Evolutionary conservation across 2,888 invertebrate species (phyloP).

Genomic region (Cheilosia pagana): DNA sequence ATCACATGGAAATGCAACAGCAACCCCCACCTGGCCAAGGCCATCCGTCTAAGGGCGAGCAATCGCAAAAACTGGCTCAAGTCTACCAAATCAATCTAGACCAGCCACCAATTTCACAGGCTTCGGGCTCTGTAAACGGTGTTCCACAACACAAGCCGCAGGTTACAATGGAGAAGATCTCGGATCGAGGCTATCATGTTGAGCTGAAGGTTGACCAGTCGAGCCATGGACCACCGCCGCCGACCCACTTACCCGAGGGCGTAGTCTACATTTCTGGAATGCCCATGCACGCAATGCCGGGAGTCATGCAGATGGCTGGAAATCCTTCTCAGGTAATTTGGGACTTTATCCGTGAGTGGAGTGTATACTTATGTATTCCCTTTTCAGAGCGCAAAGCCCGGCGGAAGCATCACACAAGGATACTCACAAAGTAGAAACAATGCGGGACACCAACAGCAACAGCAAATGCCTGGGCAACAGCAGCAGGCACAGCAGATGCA

Average conservation of each 20-base stretch:
- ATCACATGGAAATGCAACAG: conserved; percentile 81
- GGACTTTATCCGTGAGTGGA: not conserved
- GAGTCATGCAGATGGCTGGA: conserved; percentile 81
- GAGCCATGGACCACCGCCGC: conserved; percentile 78
- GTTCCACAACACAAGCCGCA: conserved; percentile 79
- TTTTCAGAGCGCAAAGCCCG: conserved; percentile 88
- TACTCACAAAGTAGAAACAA: conserved; percentile 89
- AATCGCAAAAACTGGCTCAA: conserved; percentile 80
- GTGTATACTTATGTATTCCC: conserved; percentile 1
- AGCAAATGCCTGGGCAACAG: conserved; percentile 79
- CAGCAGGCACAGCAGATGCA: conserved; percentile 79
- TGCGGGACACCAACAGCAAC: conserved; percentile 77
- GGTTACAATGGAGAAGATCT: conserved; percentile 82
- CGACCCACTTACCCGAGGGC: conserved; percentile 80
- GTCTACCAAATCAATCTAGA: conserved; percentile 83
- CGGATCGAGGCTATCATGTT: conserved; percentile 81
- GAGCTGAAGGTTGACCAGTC: conserved; percentile 81
- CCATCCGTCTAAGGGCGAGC: conserved; percentile 79
- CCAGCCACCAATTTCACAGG: conserved; percentile 80
- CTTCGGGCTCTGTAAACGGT: conserved; percentile 76
- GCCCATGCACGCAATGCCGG: conserved; percentile 79
- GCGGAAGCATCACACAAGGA: conserved; percentile 93
- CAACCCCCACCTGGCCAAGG: conserved; percentile 75
- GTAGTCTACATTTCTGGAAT: conserved; percentile 82
- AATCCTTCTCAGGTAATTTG: conserved; percentile 78